Percentiles rank a stretch among this genome's conserved stretches.
Conservation (phyloP, 2,797 vertebrate species). For the Taenioides sp. region DNA sequence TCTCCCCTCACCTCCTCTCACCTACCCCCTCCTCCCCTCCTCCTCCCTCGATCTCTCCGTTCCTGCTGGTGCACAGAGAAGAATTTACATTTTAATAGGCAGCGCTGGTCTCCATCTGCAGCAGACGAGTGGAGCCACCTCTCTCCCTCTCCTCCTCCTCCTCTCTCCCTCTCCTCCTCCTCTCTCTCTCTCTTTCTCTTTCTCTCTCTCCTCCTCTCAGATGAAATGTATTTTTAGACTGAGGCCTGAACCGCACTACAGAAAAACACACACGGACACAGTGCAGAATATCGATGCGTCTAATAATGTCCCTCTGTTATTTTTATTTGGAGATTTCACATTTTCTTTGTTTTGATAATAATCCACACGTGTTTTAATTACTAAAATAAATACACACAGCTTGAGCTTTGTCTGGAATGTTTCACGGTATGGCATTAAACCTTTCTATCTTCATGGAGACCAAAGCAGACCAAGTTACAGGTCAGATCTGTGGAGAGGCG, state of each 20-base stretch:
- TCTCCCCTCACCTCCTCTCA: slow-evolving; percentile 21
- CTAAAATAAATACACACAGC: no score
- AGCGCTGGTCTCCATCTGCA: slow-evolving; percentile 78
- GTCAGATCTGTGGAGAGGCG: no score
- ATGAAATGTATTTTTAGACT: slow-evolving; percentile 68
- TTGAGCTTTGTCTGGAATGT: no score
- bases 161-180: slow-evolving; percentile 50
- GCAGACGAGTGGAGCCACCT: slow-evolving; percentile 70
- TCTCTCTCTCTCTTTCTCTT: not conserved
- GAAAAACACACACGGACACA: not conserved
- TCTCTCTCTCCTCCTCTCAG: slow-evolving; percentile 49
- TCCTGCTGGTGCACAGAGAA: slow-evolving; percentile 61
- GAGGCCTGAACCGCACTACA: slow-evolving; percentile 9
- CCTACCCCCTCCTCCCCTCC: slow-evolving; percentile 14
- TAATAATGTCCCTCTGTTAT: not conserved
- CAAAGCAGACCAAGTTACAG: no score
- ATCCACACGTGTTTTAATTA: no score
- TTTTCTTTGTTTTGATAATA: no score
- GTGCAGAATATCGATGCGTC: not conserved
- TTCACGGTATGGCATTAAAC: no score
- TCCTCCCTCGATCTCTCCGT: slow-evolving; percentile 35
- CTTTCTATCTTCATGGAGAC: no score
- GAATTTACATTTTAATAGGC: slow-evolving; percentile 88
- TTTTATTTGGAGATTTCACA: no score
- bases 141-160: slow-evolving; percentile 42